Conservation (phyloP, 2,797 vertebrate species). For the Sciurus carolinensis region DNA sequence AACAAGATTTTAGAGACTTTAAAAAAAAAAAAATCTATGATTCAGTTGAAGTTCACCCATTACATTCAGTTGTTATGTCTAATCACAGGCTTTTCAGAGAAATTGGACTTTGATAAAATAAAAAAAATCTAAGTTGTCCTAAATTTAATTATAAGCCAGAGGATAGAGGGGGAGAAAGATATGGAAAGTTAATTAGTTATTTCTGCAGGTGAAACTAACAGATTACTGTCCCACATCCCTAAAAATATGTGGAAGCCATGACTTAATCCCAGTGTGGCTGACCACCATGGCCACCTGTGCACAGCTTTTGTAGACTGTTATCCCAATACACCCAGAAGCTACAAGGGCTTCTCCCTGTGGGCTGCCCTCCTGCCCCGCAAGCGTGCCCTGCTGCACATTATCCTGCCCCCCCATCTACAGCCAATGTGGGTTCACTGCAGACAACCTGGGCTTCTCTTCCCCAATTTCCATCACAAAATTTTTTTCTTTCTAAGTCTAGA, state of each 20-base stretch:
- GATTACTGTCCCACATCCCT: not conserved
- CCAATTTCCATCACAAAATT: not conserved
- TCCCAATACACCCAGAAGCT: not conserved
- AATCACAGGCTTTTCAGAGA: not conserved
- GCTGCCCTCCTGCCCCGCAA: not conserved
- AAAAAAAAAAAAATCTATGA: not conserved
- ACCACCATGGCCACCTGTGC: not conserved
- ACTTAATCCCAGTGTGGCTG: too few species aligned
- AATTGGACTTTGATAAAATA: not conserved
- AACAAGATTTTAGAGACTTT: not conserved
- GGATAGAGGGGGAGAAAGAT: too few species aligned
- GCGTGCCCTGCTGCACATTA: too few species aligned
- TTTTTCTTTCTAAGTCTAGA: not conserved
- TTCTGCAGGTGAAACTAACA: not conserved
- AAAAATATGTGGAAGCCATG: not conserved
- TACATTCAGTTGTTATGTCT: constrained; percentile 12
- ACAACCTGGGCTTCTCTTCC: not conserved
- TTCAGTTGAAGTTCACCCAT: not conserved
- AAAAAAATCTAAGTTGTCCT: not conserved
- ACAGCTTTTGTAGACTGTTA: not conserved
- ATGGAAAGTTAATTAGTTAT: not conserved
- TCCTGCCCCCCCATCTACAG: not conserved
- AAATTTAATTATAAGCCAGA: not conserved
- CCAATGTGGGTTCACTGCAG: not conserved
- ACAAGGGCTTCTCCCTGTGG: not conserved